Evolutionary conservation across 1,140 invertebrate genomes (phyloP).

Genomic region (Phthorimaea operculella): DNA sequence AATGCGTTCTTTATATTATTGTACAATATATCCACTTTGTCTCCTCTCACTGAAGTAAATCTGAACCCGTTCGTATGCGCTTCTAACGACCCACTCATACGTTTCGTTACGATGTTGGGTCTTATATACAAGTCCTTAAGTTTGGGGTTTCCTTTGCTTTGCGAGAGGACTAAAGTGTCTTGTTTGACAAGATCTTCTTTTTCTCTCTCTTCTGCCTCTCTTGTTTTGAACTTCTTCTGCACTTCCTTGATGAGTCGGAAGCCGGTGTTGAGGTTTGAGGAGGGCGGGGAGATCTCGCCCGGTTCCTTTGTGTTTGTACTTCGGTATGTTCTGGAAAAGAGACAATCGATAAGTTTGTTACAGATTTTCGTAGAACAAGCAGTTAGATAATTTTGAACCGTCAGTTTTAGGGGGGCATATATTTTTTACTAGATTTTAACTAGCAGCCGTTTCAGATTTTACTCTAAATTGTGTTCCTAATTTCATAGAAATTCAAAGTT

Average conservation of each 20-base stretch:
- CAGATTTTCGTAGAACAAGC: too few relatives aligned
- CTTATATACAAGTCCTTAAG: conserved; percentile 98
- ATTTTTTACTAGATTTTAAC: too few relatives aligned
- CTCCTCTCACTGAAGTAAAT: conserved; percentile 97
- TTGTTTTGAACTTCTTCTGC: conserved; percentile 98
- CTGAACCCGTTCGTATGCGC: conserved; percentile 98
- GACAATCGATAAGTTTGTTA: too few relatives aligned
- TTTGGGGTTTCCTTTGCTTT: conserved; percentile 98
- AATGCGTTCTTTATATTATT: conserved; percentile 99
- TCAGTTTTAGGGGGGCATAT: too few relatives aligned
- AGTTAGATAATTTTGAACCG: too few relatives aligned
- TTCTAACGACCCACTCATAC: conserved; percentile 95
- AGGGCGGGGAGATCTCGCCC: conserved; percentile 94
- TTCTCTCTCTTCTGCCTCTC: conserved; percentile 98
- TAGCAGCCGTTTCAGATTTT: too few relatives aligned
- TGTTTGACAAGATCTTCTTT: conserved; percentile 99
- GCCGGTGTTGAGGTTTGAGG: conserved; percentile 95
- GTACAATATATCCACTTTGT: conserved; percentile 99
- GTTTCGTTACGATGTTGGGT: conserved; percentile 97
- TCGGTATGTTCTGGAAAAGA: conserved; percentile 87
- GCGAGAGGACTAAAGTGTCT: conserved; percentile 94
- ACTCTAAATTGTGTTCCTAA: too few relatives aligned
- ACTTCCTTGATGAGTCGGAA: conserved; percentile 99
- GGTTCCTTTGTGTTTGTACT: conserved; percentile 98
- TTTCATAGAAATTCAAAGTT: too few relatives aligned